These are phyloP conservation scores for Strigops habroptila DNA, from an alignment of 2,113 vertebrate genomes.

Conservation along the genomic window DNA sequence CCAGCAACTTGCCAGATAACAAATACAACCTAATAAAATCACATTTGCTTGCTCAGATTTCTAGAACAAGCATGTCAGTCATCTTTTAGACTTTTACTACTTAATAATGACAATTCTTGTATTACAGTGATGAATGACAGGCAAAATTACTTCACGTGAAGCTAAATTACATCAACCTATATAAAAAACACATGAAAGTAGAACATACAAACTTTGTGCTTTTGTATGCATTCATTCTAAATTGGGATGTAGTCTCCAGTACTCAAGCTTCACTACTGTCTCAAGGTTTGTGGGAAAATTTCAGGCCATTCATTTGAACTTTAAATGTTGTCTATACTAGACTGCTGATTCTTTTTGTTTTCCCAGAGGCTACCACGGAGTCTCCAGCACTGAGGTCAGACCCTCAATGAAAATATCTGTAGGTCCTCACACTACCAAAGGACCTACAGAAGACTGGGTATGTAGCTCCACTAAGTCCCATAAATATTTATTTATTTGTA, in stretches of 20 bases:
- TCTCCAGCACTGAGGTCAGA: not conserved
- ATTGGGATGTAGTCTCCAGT: not conserved
- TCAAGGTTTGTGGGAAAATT: not conserved
- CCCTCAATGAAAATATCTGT: not conserved
- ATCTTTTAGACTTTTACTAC: not conserved
- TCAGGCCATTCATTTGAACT: not conserved
- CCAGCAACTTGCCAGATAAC: not conserved
- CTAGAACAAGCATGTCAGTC: not conserved
- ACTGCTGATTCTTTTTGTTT: not conserved
- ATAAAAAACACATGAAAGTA: not conserved
- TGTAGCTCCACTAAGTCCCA: not conserved
- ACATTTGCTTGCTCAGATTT: not conserved
- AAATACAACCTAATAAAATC: not conserved
- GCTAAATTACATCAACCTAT: not conserved
- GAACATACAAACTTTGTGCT: not conserved
- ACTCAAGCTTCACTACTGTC: not conserved
- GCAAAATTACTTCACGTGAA: not conserved
- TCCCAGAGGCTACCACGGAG: not conserved
- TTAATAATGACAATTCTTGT: not conserved
- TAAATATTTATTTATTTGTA: not conserved
- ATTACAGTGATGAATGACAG: not conserved
- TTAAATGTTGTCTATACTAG: not conserved
- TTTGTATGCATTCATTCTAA: not conserved
- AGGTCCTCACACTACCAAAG: not conserved
- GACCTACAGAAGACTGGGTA: not conserved